phyloP scores from a whole-genome alignment of 1,140 invertebrate species.

The Druon quercuslanigerum region DNA sequence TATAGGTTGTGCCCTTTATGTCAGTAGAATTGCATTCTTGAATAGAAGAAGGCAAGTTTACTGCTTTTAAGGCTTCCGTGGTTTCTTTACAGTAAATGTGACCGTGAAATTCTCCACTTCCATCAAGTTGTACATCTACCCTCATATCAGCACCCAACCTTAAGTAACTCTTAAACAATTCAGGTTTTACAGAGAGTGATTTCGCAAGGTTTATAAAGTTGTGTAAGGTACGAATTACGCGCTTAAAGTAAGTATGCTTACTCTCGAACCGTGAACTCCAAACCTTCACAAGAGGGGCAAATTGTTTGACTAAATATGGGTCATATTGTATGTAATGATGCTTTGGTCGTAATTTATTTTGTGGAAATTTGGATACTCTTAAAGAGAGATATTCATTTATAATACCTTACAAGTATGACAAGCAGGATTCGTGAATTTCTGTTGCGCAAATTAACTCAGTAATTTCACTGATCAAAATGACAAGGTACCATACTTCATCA shows the following conservation, averaged over 20 bases:
- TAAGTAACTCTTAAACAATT: neutral
- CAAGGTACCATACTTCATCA: slow-evolving; percentile 26
- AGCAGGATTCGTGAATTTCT: too few relatives aligned
- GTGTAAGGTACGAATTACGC: neutral
- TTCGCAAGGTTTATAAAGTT: neutral
- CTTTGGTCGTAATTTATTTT: too few relatives aligned
- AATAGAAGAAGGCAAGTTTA: neutral
- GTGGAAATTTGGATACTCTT: too few relatives aligned
- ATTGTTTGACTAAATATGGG: too few relatives aligned
- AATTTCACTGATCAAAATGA: too few relatives aligned
- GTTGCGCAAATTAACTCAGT: too few relatives aligned
- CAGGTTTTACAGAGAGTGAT: neutral
- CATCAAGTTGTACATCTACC: neutral
- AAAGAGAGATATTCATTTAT: too few relatives aligned
- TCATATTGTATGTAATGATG: too few relatives aligned
- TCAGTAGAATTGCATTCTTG: slow-evolving; percentile 2
- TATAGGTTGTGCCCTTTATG: slow-evolving; percentile 20
- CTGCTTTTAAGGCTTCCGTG: neutral
- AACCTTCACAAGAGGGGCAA: neutral
- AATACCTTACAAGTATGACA: too few relatives aligned
- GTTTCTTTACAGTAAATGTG: neutral
- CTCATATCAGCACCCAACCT: neutral
- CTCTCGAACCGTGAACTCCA: neutral
- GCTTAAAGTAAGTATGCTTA: neutral
- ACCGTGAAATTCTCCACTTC: neutral